Conservation (phyloP, 2,888 invertebrate genomes). For the Mellilla xanthometata region DNA sequence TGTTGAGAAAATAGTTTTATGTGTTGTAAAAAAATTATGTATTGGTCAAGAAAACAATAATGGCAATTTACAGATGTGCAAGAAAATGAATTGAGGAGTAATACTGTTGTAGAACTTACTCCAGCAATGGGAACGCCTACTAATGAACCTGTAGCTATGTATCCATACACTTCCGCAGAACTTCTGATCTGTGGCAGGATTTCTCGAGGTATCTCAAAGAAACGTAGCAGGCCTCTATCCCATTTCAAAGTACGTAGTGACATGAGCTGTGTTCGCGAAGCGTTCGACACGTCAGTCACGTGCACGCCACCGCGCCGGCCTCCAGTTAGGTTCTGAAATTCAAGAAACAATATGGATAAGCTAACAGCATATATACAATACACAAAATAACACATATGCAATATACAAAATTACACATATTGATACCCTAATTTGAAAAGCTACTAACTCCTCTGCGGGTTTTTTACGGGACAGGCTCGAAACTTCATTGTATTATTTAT, state of each 20-base stretch:
- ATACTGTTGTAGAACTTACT: slow-evolving; percentile 76
- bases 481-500: no score
- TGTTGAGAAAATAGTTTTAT: no score
- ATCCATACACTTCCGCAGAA: slow-evolving; percentile 96
- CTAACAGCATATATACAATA: no score
- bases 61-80: no score
- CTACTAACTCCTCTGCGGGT: no score
- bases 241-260: slow-evolving; percentile 93
- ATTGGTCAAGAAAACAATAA: neutral
- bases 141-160: slow-evolving; percentile 87
- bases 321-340: slow-evolving; percentile 83
- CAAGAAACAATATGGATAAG: no score
- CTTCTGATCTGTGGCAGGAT: slow-evolving; percentile 95
- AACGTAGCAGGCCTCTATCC: slow-evolving; percentile 93
- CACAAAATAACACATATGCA: no score
- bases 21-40: no score
- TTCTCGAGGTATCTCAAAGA: slow-evolving; percentile 92
- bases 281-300: slow-evolving; percentile 98
- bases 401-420: no score
- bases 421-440: no score
- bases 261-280: slow-evolving; percentile 97
- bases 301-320: slow-evolving; percentile 84
- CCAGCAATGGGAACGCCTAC: slow-evolving; percentile 93
- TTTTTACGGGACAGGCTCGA: no score
- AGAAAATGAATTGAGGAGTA: no score